phyloP scores from a whole-genome alignment of 2,888 invertebrate genomes.

The Carpatolechia fugitivella region DNA sequence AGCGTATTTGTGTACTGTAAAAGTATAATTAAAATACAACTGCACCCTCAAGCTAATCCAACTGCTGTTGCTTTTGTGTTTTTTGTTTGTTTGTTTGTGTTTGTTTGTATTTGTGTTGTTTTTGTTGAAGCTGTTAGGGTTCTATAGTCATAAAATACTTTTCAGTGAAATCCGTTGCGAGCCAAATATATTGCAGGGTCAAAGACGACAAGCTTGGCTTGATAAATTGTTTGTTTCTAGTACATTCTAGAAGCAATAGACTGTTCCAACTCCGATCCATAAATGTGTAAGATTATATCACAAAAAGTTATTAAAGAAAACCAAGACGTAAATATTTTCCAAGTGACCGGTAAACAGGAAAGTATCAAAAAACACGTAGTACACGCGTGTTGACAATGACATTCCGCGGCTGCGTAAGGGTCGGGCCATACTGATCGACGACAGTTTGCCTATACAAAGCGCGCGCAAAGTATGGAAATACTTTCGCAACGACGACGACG shows the following conservation, averaged over 20 bases:
- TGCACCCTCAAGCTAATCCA: too few relatives aligned
- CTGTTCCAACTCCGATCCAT: background rate
- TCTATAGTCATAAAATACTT: background rate
- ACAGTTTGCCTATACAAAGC: too few relatives aligned
- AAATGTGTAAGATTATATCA: too few relatives aligned
- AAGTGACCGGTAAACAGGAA: background rate
- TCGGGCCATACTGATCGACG: too few relatives aligned
- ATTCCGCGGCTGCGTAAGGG: background rate
- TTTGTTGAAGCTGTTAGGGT: too few relatives aligned
- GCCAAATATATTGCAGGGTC: background rate
- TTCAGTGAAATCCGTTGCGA: background rate
- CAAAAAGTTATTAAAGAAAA: background rate
- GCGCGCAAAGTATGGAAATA: too few relatives aligned
- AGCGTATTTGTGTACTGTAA: too few relatives aligned
- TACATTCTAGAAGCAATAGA: background rate
- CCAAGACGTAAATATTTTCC: conserved; percentile 5
- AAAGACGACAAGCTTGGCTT: background rate
- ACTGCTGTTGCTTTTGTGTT: too few relatives aligned
- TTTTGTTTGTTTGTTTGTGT: too few relatives aligned
- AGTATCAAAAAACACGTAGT: background rate
- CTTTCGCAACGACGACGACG: too few relatives aligned
- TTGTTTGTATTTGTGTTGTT: too few relatives aligned
- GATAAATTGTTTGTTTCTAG: background rate
- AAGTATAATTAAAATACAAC: too few relatives aligned
- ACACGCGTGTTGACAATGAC: background rate